A percentile compares a stretch with the other conserved stretches of the same genome.
These are phyloP conservation scores for Misgurnus mizolepis DNA, from an alignment of 2,113 vertebrate genomes.

Conservation along the genomic window DNA sequence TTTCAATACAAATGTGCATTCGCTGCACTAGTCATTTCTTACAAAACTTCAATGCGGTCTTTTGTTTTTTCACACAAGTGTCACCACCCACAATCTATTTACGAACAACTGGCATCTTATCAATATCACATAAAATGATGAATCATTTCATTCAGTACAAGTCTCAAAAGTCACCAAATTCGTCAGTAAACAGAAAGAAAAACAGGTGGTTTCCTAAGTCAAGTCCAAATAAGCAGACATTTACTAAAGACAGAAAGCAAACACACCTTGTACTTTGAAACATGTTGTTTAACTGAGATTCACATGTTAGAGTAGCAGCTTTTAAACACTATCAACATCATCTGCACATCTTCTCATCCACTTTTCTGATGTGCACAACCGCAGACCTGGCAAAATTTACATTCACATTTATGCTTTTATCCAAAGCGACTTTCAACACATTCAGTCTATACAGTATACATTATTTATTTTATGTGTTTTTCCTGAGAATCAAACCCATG, in stretches of 20 bases:
- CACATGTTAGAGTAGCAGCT: background rate
- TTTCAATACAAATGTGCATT: constrained; percentile 26
- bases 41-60: background rate
- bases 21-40: background rate
- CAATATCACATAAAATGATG: background rate
- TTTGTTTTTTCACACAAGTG: background rate
- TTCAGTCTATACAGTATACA: background rate
- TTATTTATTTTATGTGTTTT: no score
- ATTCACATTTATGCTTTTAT: no score
- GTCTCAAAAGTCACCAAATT: background rate
- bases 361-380: constrained; percentile 1
- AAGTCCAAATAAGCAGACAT: background rate
- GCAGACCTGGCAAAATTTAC: background rate
- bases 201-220: constrained; percentile 22
- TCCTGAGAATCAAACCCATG: no score
- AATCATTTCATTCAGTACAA: background rate
- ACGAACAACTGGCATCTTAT: constrained; percentile 1
- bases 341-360: background rate
- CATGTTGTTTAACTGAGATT: background rate
- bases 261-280: background rate
- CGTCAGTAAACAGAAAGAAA: background rate
- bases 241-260: background rate
- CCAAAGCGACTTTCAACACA: no score
- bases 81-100: background rate
- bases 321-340: background rate